Base-by-base conservation (phyloP, 2,113 vertebrate genomes). In the Saguinus imperator region DNA sequence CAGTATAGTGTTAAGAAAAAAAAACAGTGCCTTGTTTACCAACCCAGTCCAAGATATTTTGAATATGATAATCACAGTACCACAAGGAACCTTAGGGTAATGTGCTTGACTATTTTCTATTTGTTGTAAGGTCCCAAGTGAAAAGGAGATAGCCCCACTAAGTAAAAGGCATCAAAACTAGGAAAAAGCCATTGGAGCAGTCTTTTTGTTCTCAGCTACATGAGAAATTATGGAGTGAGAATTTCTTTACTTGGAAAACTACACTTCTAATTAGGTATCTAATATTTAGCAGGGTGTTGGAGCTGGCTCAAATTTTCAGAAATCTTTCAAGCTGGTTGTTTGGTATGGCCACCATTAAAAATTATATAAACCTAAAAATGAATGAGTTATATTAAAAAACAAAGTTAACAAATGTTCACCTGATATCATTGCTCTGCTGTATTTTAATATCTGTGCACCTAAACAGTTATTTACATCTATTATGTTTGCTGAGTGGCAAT, bases 311-410 rank as follows among this genome's bases (percentile, higher is more conserved):
- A 5, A 86, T 93, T 96, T 94, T 85, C n/a, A 92, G 88, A 94
- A 96, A 72, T 85, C 13, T 92, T 93, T 27, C 55, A 55, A 88
- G 27, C 18, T 57, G 21, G 3, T 75, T 75, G 48, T 58, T 94
- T 86, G 89, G 64, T 45, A 27, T 87, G 29, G 48, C 72, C 48
- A 68, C 89, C 55, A 79, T 83, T 88, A 97, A 96, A 93, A 93
- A 77, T 93, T 72, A 72, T 80, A 66, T 80, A 68, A 94, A 52
- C 37, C 57, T 94, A 66, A 21, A 89, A 82, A 40, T 79, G 52
- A 87, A 29, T 68, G 75, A 93, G 6, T 50, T 94, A 91, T 57
- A 76, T 95, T 75, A 40, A 73, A 91, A 85, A 77, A 75, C 25
- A 77, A 88, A 81, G 11, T 35, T 75, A 50, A 55, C 75, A 14